Base-by-base conservation (phyloP, 2,888 invertebrate species). In the Metellina segmentata region DNA sequence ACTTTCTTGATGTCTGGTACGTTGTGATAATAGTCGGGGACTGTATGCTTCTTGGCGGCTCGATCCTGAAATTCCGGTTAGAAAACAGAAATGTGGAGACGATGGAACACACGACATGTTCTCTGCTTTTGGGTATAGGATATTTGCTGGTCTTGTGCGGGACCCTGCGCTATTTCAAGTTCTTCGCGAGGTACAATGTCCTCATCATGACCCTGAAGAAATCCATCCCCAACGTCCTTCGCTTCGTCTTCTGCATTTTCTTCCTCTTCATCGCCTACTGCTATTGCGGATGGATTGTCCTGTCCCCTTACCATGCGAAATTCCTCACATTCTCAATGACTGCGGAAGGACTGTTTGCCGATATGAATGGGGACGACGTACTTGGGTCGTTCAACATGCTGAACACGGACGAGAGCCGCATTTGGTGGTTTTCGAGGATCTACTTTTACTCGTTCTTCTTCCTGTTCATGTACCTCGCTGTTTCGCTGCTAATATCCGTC, bases 301-400 rank as follows among this genome's bases (percentile, higher is more conserved):
- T 99, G 9, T 99, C 99, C 0, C 99, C 99, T 0, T 99, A 99
- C 95, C 99, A 99, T 95, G 97, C 99, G 96, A 99, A 99, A 95
- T 98, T 98, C 95, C 96, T 97, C 82, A 97, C 98, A 0, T 95
- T 98, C 74, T 97, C 98, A 0, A 97, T 98, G 0, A 98, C 99
- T 0, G 98, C 99, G 0, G 99, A 99, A 95, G 99, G 99, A 95
- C 96, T 99, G 11, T 99, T 99, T 95, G 97, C 99, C 0, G 96
- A 99, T 52, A 98, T 99, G 93, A 99, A 99, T 94, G 99, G 99
- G 74, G 99, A 99, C 94, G 99, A 99, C 94, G 99, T 99, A 99
- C 99, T 98, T 95, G 99, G 99, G 0, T 99, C 99, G 0, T 99
- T 99, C 95, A 97, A 98, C 0, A 98, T 98, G 48, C 97, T 98